These are phyloP conservation scores for Malurus alboscapulatus DNA, from an alignment of 2,113 vertebrate species.

Conservation along the genomic window DNA sequence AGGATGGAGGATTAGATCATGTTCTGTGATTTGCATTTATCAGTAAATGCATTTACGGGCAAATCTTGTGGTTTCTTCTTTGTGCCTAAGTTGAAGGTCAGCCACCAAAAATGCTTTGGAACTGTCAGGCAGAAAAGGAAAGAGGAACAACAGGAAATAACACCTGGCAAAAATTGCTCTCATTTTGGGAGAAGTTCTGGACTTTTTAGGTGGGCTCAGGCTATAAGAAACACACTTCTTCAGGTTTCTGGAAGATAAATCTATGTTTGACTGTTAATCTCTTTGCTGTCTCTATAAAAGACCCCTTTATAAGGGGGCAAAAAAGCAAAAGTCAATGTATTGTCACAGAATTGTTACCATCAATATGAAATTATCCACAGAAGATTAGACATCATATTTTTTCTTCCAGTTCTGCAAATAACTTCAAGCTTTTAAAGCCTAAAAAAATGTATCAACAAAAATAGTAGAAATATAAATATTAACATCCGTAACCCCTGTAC, in stretches of 20 bases:
- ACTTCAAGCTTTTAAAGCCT: not conserved
- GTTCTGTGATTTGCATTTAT: slow-evolving; percentile 11
- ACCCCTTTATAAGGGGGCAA: not conserved
- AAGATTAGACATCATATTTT: not conserved
- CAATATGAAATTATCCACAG: not conserved
- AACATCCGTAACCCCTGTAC: not conserved
- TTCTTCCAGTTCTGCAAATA: not conserved
- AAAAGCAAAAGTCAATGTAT: not conserved
- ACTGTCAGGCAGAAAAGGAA: not conserved
- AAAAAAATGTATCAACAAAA: not conserved
- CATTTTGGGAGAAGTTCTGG: not conserved
- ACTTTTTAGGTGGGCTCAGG: not conserved
- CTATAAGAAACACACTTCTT: not conserved
- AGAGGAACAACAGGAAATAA: not conserved
- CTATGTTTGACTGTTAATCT: not conserved
- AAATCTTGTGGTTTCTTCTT: not conserved
- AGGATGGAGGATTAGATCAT: not conserved
- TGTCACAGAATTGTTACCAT: not conserved
- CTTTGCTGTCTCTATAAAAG: not conserved
- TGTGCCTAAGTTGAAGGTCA: not conserved
- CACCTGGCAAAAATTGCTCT: not conserved
- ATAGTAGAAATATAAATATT: not conserved
- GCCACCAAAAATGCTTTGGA: not conserved
- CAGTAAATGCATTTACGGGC: not conserved
- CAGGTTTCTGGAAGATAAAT: not conserved